A percentile compares a stretch with the other conserved stretches of the same genome.
phyloP scores from a whole-genome alignment of 2,113 vertebrate species.

The Pterocles orientalis region DNA sequence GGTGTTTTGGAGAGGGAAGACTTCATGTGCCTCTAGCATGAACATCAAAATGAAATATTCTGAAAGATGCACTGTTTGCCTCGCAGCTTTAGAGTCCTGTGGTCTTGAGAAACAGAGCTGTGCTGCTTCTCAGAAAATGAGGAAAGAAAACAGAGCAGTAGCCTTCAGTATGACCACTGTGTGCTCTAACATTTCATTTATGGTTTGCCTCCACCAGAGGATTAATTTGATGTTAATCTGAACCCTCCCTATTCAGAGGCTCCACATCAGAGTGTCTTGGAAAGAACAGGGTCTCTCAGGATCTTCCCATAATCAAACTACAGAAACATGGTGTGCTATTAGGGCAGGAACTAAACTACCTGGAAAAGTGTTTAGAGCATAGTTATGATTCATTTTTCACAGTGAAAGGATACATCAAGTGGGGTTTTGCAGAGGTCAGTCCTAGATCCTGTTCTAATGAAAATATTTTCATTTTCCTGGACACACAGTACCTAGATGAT shows the following conservation, averaged over 20 bases:
- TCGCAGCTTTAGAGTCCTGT: neutral
- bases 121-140: slow-evolving; percentile 1
- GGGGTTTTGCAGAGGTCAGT: slow-evolving; percentile 19
- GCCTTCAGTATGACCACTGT: slow-evolving; percentile 1
- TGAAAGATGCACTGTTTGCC: slow-evolving; percentile 54
- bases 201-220: slow-evolving; percentile 11
- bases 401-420: neutral
- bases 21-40: neutral
- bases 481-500: slow-evolving; percentile 22
- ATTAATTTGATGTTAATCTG: slow-evolving; percentile 38
- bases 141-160: neutral
- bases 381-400: slow-evolving; percentile 27
- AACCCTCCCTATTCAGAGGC: neutral
- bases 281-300: neutral
- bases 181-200: slow-evolving; percentile 15
- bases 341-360: neutral
- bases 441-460: neutral
- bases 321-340: neutral
- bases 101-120: neutral
- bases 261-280: neutral
- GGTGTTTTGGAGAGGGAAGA: neutral
- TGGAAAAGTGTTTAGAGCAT: slow-evolving; percentile 12
- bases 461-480: slow-evolving; percentile 45
- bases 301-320: neutral
- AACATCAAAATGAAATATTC: neutral